Percentiles rank a stretch among this genome's conserved stretches.
Conservation (phyloP, 2,113 vertebrate species). For the Polypterus bichir region DNA sequence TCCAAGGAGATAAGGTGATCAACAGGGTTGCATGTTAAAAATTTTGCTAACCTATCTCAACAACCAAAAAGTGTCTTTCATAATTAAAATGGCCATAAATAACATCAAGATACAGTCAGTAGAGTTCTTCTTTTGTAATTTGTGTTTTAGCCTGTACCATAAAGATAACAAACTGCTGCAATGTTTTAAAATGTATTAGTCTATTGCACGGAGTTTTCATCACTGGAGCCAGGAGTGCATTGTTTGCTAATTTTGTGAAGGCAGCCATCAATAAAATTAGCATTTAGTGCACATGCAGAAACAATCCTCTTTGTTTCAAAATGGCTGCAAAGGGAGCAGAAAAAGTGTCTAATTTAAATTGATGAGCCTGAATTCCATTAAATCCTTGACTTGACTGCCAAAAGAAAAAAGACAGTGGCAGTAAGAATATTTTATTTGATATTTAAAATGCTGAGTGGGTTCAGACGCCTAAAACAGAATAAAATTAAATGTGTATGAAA, state of each 20-base stretch:
- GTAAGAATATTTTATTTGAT: background rate
- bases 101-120: constrained; percentile 5
- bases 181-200: constrained; percentile 17
- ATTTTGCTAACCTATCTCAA: constrained; percentile 5
- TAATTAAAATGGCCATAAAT: constrained; percentile 12
- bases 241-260: constrained; percentile 18
- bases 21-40: constrained; percentile 8
- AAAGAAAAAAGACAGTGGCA: constrained; percentile 10
- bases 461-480: background rate
- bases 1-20: constrained; percentile 4
- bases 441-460: background rate
- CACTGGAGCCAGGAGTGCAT: constrained; percentile 5
- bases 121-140: constrained; percentile 16
- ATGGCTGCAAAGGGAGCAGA: constrained; percentile 5
- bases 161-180: constrained; percentile 20
- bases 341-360: constrained; percentile 15
- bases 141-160: constrained; percentile 20
- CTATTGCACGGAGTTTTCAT: constrained; percentile 4
- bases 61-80: constrained; percentile 7
- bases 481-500: background rate
- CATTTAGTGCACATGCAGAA: constrained; percentile 8
- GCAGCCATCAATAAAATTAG: constrained; percentile 17
- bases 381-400: constrained; percentile 13
- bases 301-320: constrained; percentile 7
- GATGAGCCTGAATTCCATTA: constrained; percentile 16